phyloP scores from a whole-genome alignment of 2,888 invertebrate species.

The Ichneumon xanthorius region DNA sequence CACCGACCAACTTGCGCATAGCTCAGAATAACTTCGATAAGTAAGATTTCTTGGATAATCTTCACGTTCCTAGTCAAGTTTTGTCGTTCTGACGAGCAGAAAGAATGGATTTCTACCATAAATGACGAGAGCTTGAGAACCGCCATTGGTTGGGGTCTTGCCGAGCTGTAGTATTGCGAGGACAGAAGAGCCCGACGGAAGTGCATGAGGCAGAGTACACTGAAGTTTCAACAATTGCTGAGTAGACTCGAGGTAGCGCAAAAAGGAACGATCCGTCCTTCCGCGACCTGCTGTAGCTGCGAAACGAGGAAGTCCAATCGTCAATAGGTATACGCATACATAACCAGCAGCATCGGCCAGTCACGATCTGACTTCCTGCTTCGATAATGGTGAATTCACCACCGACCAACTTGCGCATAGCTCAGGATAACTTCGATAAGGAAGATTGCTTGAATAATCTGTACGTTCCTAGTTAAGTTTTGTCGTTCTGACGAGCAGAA shows the following conservation, averaged over 20 bases:
- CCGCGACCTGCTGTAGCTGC: constrained; percentile 38
- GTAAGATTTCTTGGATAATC: background rate
- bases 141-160: background rate
- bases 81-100: background rate
- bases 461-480: background rate
- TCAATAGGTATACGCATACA: too few relatives aligned
- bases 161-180: background rate
- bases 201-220: background rate
- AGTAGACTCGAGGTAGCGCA: constrained; percentile 44
- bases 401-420: background rate
- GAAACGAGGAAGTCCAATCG: constrained; percentile 40
- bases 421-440: background rate
- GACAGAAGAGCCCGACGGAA: background rate
- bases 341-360: background rate
- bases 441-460: background rate
- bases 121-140: background rate
- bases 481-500: background rate
- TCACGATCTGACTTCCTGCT: constrained; percentile 1
- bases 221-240: constrained; percentile 46
- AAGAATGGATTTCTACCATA: background rate
- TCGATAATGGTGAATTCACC: background rate
- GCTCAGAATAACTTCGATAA: background rate
- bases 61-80: background rate
- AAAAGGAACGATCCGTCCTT: constrained; percentile 36
- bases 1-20: background rate